Evolutionary conservation across 2,797 vertebrate genomes (phyloP), one percentile per base, ranked within the genome.

Genomic region (Poecilia wingei): DNA sequence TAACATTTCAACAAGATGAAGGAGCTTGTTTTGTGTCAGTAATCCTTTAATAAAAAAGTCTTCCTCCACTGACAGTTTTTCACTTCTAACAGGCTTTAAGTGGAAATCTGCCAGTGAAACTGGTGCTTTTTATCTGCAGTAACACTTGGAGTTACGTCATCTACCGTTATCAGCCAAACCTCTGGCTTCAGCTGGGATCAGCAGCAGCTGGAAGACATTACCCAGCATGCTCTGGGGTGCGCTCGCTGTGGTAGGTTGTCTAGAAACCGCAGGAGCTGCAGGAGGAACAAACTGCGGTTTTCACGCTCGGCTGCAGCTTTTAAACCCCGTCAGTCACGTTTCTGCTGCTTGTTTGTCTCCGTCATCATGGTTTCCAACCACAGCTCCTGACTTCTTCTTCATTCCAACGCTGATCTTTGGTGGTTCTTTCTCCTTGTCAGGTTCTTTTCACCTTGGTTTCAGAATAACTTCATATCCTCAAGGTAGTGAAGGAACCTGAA

Each of bases 141-240:
- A 25, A 25, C 51, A 25, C 7, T 53, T 53, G 51, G 22, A 25
- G 51, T 9, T 53, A 25, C 16, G 4, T 33, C 59, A 3, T 18
- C 6, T 28, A 18, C 5, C 2, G 2, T 18, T 33, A 33, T 64
- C 59, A 16, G 59, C 59, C 33, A 16, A 31, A 16, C 13, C 12
- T 12, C 55, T 59, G 57, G 57, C 28, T 14, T 31, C n/a, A 31
- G 57, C 57, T 59, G 57, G 57, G 12, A 4, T 31, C n/a, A 31
- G 57, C 77, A 43, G 77, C 92, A 92, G 88, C 91, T 94, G 93
- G 91, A 91, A 93, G 39, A 55, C 84, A 92, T 93, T 92, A 93
- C 75, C 88, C 82, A 79, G 77, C 84, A 83, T 87, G 85, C 86
- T 80, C 46, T 66, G 51, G 43, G 79, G 76, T 64, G 45, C 74